Base-by-base conservation (phyloP, 2,888 invertebrate genomes). In the Entomobrya multifasciata region DNA sequence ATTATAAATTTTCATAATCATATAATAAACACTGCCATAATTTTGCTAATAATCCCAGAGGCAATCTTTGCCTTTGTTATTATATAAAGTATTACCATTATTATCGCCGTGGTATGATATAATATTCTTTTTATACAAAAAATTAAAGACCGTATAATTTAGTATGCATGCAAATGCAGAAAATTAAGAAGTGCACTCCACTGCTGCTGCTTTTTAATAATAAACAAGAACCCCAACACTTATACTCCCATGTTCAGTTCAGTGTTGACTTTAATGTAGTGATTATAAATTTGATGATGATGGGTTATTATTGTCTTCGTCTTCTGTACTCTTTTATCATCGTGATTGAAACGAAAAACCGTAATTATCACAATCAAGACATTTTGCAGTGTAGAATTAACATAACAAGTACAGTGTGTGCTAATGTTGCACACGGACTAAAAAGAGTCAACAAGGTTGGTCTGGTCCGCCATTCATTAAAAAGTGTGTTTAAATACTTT, bases 1-100 rank as follows among this genome's bases (percentile, higher is more conserved):
- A 76, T 83, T 83, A 83, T 76, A 65, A 83, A 76, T 83, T 83
- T 76, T 83, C 52, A 41, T 62, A 72, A 81, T 83, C 15, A 20
- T 72, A 72, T 55, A 74, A 76, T 83, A 83, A 83, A 6, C 4
- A 52, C 74, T 83, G 65, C 83, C 83, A 83, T 65, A 52, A 76
- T 83, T 76, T 76, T 62, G 74, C 65, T 83, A 83, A 83, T 83
- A 65, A 27, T 65, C 62, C 82, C 60, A 20, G n/a, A 44, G 65
- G 83, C 76, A 49, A 76, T 76, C 22, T 77, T 57, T 57, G 41
- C 76, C 57, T 57, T 52, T 74, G 36, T 10, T 22, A 67, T 67
- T 67, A 36, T 36, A 15, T 36, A 65, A 25, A 4, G 1, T 22
- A 36, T 6, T 36, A 57, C 57, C 17, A 65, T 65, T 4, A 65